Base-by-base conservation (phyloP, 1,140 invertebrate species). In the Heliconius melpomene region DNA sequence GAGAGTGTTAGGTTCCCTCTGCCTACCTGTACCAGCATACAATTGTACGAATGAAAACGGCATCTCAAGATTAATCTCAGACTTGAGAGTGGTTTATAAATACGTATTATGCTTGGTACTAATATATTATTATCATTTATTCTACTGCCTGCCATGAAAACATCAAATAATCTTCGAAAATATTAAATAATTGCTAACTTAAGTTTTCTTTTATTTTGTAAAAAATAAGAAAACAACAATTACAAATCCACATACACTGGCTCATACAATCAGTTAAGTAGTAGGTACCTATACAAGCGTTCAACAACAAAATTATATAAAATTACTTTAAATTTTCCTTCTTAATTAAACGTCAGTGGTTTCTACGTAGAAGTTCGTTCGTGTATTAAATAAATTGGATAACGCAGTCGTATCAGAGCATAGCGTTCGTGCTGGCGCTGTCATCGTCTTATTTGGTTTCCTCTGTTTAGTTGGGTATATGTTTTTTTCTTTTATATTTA, bases 331-430 rank as follows among this genome's bases (percentile, higher is more conserved):
- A 66, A 66, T 66, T 66, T 66, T 66, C 23, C 60, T 29, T 66
- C 60, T 66, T 66, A 66, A 66, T 66, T 66, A 66, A 66, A 66
- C 60, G 60, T 66, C 60, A 66, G 60, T 66, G 60, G 60, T 66
- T 29, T 66, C 60, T 66, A 66, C 60, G 60, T 66, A 29, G 23
- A 7, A 3, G 60, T 66, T 29, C 60, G 60, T 66, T 66, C 60
- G 26, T 29, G 60, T 66, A 66, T 66, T 66, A 66, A 66, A 66
- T 66, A 66, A 66, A 66, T 66, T 66, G 60, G 60, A 66, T 66
- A 66, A 66, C 60, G 60, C n/a, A 66, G 60, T 66, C 60, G 60
- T 66, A 66, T 66, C 60, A 66, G n/a, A 26, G 60, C 13, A 29
- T 3, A 66, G 26, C 60, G 20, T 16, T 66, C 26, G 60, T 66